Conservation (phyloP, 2,888 invertebrate genomes). For the Pycnomerus fuliginosus region DNA sequence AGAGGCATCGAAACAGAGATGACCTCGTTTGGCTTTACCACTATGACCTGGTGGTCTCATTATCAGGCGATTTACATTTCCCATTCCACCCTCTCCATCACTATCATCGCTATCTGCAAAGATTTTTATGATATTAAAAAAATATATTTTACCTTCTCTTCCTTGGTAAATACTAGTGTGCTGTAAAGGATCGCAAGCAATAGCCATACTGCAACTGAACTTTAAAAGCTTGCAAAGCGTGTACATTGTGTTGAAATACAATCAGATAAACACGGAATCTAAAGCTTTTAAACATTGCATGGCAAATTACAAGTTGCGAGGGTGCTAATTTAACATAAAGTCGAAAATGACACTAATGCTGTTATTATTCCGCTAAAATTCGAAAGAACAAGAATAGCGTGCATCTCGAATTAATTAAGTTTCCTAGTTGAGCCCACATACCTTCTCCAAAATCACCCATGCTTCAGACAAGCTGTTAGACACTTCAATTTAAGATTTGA, state of each 20-base stretch:
- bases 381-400: no score
- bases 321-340: no score
- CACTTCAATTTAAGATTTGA: constrained; percentile 35
- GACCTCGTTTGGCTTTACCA: constrained; percentile 94
- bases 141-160: constrained; percentile 37
- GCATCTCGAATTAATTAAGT: no score
- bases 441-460: constrained; percentile 51
- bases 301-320: no score
- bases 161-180: constrained; percentile 67
- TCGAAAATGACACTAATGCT: no score
- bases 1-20: constrained; percentile 95
- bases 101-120: constrained; percentile 84
- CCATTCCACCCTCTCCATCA: constrained; percentile 89
- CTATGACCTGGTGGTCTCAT: constrained; percentile 89
- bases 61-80: constrained; percentile 86
- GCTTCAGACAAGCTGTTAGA: constrained; percentile 31
- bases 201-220: constrained; percentile 30
- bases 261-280: constrained; percentile 41
- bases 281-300: constrained; percentile 34
- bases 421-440: constrained; percentile 32
- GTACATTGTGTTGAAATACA: constrained; percentile 42
- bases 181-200: constrained; percentile 44
- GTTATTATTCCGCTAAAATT: no score
- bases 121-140: not conserved
- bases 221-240: constrained; percentile 28